phyloP scores from a whole-genome alignment of 2,113 vertebrate species.

The Syngnathus typhle region DNA sequence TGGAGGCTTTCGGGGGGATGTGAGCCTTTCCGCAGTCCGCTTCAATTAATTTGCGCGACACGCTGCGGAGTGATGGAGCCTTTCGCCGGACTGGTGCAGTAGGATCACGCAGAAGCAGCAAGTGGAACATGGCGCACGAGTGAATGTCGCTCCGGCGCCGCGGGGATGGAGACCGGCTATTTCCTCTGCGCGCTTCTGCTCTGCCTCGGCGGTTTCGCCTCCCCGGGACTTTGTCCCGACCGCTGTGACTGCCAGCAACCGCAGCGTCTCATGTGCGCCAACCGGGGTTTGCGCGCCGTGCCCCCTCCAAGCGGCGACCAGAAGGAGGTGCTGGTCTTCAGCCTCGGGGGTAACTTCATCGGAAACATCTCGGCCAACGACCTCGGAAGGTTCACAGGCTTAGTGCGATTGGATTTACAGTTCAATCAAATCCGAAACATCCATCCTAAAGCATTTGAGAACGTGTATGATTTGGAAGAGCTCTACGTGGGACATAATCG shows the following conservation, averaged over 20 bases:
- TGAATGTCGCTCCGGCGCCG: slow-evolving; percentile 32
- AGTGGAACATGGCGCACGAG: neutral
- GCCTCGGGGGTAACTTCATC: slow-evolving; percentile 92
- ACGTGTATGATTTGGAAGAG: slow-evolving; percentile 80
- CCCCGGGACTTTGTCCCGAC: slow-evolving; percentile 76
- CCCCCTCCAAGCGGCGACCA: slow-evolving; percentile 69
- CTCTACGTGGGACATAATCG: slow-evolving; percentile 92
- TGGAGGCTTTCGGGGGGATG: slow-evolving; percentile 49
- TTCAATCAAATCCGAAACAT: slow-evolving; percentile 85
- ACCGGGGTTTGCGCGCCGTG: slow-evolving; percentile 82
- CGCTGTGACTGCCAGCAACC: slow-evolving; percentile 88
- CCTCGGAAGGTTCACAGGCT: slow-evolving; percentile 76
- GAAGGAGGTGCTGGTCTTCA: slow-evolving; percentile 80
- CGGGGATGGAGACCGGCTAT: slow-evolving; percentile 47
- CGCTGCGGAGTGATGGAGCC: slow-evolving; percentile 17
- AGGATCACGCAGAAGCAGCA: no score
- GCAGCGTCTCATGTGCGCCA: slow-evolving; percentile 87
- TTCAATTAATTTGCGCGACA: slow-evolving; percentile 22
- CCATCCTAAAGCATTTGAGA: slow-evolving; percentile 84
- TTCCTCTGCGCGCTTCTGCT: slow-evolving; percentile 64
- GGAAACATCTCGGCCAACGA: slow-evolving; percentile 82
- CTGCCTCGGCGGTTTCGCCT: slow-evolving; percentile 41
- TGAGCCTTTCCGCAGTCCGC: slow-evolving; percentile 41
- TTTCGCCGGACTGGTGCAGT: slow-evolving; percentile 4
- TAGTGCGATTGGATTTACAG: slow-evolving; percentile 85